Percentiles rank a stretch among this genome's conserved stretches.
Evolutionary conservation across 1,140 invertebrate genomes (phyloP).

Genomic region (Reticulitermes speratus): DNA sequence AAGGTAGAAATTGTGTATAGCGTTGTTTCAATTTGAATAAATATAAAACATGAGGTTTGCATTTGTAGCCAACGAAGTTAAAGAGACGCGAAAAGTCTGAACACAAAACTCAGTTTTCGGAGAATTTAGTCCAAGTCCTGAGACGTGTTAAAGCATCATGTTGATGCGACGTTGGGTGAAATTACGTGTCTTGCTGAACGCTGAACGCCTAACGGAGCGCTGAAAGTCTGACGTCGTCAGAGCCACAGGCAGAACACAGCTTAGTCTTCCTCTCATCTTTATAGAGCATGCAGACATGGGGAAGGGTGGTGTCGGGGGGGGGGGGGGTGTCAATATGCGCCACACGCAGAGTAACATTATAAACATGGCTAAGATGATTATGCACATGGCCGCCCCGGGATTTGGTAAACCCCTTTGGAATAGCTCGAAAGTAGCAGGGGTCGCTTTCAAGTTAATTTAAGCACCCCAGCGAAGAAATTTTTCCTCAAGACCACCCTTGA

Average conservation of each 20-base stretch:
- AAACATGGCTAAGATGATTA: slow-evolving; percentile 9
- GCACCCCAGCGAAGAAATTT: neutral
- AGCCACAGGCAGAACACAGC: neutral
- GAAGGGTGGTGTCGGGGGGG: too few relatives aligned
- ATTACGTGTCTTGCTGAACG: too few relatives aligned
- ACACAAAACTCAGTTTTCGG: too few relatives aligned
- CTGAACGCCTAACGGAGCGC: neutral
- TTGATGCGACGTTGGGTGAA: too few relatives aligned
- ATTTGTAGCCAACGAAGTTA: too few relatives aligned
- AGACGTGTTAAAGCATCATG: too few relatives aligned
- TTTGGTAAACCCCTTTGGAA: neutral
- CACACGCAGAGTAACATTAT: neutral
- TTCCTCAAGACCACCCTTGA: neutral
- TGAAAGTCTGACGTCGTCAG: neutral
- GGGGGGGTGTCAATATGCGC: neutral
- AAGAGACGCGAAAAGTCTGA: too few relatives aligned
- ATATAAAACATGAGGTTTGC: too few relatives aligned
- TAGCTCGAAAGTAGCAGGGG: neutral
- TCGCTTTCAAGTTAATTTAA: slow-evolving; percentile 1
- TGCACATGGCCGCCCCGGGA: neutral
- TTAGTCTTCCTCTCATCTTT: neutral
- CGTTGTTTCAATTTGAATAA: too few relatives aligned
- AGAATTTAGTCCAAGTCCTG: too few relatives aligned
- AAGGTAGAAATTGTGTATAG: too few relatives aligned
- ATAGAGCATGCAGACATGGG: neutral